Conservation (phyloP, 2,113 vertebrate species). For the Lasiurus cinereus region DNA sequence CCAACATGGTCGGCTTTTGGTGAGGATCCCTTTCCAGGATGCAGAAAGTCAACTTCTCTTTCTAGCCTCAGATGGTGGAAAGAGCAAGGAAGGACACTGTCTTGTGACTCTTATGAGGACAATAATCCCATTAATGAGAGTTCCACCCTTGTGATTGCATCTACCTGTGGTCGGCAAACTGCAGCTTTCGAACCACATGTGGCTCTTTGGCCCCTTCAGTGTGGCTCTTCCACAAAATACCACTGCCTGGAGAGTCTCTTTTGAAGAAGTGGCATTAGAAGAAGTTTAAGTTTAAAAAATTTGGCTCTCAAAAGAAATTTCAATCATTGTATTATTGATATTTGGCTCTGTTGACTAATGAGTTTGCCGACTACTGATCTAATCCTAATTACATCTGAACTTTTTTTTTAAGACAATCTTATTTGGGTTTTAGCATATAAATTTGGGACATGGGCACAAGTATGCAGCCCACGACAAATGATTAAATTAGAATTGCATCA, state of each 20-base stretch:
- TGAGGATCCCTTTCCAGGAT: not conserved
- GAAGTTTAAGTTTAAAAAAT: too few relatives aligned
- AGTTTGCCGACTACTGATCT: not conserved
- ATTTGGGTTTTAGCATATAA: not conserved
- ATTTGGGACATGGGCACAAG: not conserved
- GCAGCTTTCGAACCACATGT: too few relatives aligned
- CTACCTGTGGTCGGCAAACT: too few relatives aligned
- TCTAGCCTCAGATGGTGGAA: not conserved
- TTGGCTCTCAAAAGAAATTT: too few relatives aligned
- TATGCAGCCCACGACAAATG: not conserved
- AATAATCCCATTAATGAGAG: not conserved
- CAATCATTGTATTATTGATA: too few relatives aligned
- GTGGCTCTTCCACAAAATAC: too few relatives aligned
- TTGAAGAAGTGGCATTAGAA: too few relatives aligned
- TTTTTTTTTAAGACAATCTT: constrained; percentile 1
- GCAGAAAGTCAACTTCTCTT: not conserved
- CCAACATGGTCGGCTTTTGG: not conserved
- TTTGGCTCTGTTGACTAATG: too few relatives aligned
- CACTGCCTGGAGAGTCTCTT: too few relatives aligned
- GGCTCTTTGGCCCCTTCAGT: too few relatives aligned
- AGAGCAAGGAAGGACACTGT: not conserved
- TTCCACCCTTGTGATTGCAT: not conserved
- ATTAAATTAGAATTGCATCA: not conserved
- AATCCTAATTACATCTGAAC: not conserved
- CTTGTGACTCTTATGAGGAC: not conserved